Evolutionary conservation across 2,888 invertebrate species (phyloP).

Genomic region (Lordiphosa andalusiaca): DNA sequence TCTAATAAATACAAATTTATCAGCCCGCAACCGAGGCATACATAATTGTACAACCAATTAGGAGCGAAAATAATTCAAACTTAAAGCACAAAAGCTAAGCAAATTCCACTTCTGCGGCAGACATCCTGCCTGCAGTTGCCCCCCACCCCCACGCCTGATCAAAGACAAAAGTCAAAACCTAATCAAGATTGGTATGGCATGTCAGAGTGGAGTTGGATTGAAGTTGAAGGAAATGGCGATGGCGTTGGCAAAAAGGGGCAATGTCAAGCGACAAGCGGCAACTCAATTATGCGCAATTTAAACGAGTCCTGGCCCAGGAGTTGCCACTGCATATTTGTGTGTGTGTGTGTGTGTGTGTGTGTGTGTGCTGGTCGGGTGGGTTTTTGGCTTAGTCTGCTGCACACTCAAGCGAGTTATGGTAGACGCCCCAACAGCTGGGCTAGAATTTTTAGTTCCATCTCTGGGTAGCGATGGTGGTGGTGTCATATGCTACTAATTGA

Average conservation of each 20-base stretch:
- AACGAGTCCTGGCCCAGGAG: slow-evolving; percentile 25
- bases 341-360: too few relatives aligned
- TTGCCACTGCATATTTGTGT: too few relatives aligned
- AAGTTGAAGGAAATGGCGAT: neutral
- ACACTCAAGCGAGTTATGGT: slow-evolving; percentile 32
- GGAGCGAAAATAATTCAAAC: slow-evolving; percentile 54
- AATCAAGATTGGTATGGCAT: slow-evolving; percentile 50
- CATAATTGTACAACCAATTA: slow-evolving; percentile 69
- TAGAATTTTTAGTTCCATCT: slow-evolving; percentile 16
- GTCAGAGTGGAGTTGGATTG: slow-evolving; percentile 16
- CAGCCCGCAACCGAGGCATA: slow-evolving; percentile 67
- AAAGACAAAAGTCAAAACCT: slow-evolving; percentile 35
- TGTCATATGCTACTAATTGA: slow-evolving; percentile 42
- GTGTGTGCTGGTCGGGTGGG: too few relatives aligned
- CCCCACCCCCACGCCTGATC: slow-evolving; percentile 22
- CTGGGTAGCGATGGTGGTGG: neutral
- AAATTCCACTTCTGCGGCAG: slow-evolving; percentile 17
- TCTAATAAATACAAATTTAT: slow-evolving; percentile 76
- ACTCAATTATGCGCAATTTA: slow-evolving; percentile 48
- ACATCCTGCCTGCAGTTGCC: slow-evolving; percentile 8
- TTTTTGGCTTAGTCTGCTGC: too few relatives aligned
- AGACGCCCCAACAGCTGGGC: slow-evolving; percentile 43
- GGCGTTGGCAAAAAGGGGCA: neutral
- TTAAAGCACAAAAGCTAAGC: slow-evolving; percentile 36
- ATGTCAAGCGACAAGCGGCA: slow-evolving; percentile 11